Evolutionary conservation across 2,113 vertebrate species (phyloP), one percentile per base, ranked within the genome.

Genomic region (Glaucidium brasilianum): DNA sequence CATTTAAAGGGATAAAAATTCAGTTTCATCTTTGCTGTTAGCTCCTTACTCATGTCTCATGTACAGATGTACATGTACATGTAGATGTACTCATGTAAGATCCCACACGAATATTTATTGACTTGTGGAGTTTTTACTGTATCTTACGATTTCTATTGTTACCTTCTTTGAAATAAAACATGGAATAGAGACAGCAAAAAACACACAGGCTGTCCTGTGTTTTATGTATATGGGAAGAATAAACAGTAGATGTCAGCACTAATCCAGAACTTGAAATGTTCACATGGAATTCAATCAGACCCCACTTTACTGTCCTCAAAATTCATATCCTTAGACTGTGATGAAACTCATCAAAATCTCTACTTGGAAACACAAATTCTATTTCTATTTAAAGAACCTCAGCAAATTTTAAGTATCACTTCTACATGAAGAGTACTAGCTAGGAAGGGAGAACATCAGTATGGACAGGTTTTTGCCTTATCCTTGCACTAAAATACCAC

Each of bases 201-300:
- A 15, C 30, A 23, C 12, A 34, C 10, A 72, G 21, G 47, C 21
- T 22, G 4, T 15, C 11, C 34, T 37, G 10, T 35, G 23, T 62
- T 89, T 74, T 73, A 15, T 82, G 95, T 80, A 63, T 16, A 32
- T 79, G 81, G 29, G 50, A 90, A 76, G 37, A 95, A 55, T 47
- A 82, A 96, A 94, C 96, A 97, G 87, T 77, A 97, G 97, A 95
- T 96, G 97, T 97, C 97, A 97, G 94, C 95, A 97, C 50, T 94
- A 79, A 95, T 76, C 81, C 96, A 96, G 93, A 88, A 80, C 71
- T 77, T 93, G 59, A 89, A 95, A 79, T 13, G 10, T 60, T 87
- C 29, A 12, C 14, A 34, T 8, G 35, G 62, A 58, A 75, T 89
- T 91, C 50, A 72, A 41, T 47, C 52, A 91, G 25, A 49, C 4